Evolutionary conservation across 2,888 invertebrate species (phyloP).

Genomic region (Liposcelis brunnea): DNA sequence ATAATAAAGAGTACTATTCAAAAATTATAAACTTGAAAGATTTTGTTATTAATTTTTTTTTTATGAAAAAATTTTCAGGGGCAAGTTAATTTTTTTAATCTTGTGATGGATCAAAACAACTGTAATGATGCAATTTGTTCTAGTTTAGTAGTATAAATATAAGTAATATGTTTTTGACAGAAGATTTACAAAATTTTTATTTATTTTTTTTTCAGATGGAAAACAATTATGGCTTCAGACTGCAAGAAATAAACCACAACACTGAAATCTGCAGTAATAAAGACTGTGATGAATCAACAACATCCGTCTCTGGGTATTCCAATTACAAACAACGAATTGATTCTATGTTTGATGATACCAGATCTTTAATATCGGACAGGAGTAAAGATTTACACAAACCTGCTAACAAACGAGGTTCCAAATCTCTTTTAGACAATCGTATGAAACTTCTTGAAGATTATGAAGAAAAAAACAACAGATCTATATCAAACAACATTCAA

Average conservation of each 20-base stretch:
- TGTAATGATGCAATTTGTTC: too few relatives aligned
- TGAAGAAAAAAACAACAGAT: slow-evolving; percentile 15
- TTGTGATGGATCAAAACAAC: too few relatives aligned
- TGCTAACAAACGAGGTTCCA: neutral
- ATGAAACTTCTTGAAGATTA: slow-evolving; percentile 9
- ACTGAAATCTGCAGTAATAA: neutral
- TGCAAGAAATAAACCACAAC: slow-evolving; percentile 21
- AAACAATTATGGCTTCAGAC: slow-evolving; percentile 19
- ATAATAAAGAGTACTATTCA: too few relatives aligned
- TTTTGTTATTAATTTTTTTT: too few relatives aligned
- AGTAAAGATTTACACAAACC: slow-evolving; percentile 17
- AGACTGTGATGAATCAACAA: slow-evolving; percentile 17
- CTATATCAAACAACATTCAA: slow-evolving; percentile 56
- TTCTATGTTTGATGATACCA: slow-evolving; percentile 61
- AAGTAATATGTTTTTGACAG: too few relatives aligned
- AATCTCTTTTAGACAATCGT: neutral
- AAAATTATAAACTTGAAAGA: too few relatives aligned
- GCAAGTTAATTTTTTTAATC: too few relatives aligned
- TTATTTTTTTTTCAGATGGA: slow-evolving; percentile 1
- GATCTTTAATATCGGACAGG: slow-evolving; percentile 33
- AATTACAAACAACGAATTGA: slow-evolving; percentile 72
- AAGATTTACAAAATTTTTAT: too few relatives aligned
- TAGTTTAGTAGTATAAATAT: too few relatives aligned
- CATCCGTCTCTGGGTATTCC: slow-evolving; percentile 30
- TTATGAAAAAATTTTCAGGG: too few relatives aligned